Percentiles rank a stretch among this genome's conserved stretches.
These are phyloP conservation scores for Leucoraja ocellata DNA, from an alignment of 2,797 vertebrate genomes.

Conservation along the genomic window DNA sequence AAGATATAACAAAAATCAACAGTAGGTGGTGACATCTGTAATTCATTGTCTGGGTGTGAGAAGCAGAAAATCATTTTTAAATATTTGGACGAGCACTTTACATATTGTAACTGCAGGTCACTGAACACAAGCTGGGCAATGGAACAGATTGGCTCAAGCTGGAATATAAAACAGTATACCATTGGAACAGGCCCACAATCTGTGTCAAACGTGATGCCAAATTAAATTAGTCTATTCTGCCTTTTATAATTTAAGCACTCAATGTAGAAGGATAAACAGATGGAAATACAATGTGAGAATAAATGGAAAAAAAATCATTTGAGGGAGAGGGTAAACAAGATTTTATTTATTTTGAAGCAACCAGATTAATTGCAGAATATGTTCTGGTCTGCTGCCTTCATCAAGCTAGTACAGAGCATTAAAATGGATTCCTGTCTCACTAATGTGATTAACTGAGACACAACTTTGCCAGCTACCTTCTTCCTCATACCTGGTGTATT, in stretches of 20 bases:
- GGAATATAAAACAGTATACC: no score
- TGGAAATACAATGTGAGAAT: neutral
- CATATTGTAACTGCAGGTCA: no score
- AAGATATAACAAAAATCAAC: no score
- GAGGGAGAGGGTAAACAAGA: neutral
- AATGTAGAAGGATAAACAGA: neutral
- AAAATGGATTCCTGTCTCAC: neutral
- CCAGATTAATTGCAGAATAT: neutral
- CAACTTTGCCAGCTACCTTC: neutral
- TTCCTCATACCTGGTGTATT: conserved; percentile 65
- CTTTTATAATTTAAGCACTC: neutral
- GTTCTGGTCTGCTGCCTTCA: neutral
- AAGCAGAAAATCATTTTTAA: no score
- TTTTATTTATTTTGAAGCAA: neutral
- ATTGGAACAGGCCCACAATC: no score
- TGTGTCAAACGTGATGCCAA: no score
- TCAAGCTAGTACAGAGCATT: neutral
- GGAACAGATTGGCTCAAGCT: no score
- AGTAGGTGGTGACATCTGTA: no score
- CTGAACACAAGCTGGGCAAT: no score
- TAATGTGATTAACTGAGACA: neutral
- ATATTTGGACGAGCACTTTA: no score
- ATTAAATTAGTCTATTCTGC: no score
- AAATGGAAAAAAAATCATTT: neutral
- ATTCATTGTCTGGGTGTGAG: no score